A percentile compares a stretch with the other conserved stretches of the same genome.
phyloP scores from a whole-genome alignment of 2,888 invertebrate species.

The Pseudococcus viburni region DNA sequence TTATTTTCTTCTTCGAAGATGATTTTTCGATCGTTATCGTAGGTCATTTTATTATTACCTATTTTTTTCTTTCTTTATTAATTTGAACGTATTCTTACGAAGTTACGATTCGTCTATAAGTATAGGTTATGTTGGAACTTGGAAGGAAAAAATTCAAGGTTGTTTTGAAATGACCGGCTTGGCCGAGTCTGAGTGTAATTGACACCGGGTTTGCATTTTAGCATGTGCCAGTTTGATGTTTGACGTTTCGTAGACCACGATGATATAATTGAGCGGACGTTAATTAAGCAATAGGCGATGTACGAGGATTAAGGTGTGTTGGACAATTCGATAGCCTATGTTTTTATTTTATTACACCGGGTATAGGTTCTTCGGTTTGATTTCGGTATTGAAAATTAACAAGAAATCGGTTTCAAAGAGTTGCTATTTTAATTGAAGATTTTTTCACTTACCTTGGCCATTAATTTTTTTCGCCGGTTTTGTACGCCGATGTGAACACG shows the following conservation, averaged over 20 bases:
- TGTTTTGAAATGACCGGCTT: not conserved
- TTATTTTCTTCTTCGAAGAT: not conserved
- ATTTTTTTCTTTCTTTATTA: not conserved
- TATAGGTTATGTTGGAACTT: not conserved
- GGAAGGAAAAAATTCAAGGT: constrained; percentile 18
- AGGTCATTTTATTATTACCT: not conserved
- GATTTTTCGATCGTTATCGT: constrained; percentile 23
- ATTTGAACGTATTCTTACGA: not conserved
- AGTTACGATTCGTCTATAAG: not conserved
- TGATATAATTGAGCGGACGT: constrained; percentile 10
- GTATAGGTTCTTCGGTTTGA: no score
- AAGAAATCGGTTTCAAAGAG: not conserved
- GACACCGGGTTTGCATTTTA: not conserved
- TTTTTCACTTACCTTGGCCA: not conserved
- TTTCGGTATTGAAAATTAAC: not conserved
- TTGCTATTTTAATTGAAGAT: not conserved
- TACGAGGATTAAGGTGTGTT: not conserved
- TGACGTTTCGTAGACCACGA: not conserved
- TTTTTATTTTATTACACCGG: not conserved
- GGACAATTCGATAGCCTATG: not conserved
- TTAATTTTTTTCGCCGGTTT: not conserved
- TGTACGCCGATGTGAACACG: not conserved
- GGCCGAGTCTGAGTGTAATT: constrained; percentile 1
- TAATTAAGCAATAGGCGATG: constrained; percentile 4
- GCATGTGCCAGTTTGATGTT: constrained; percentile 3